Conservation (phyloP, 2,113 vertebrate species). For the Spea multiplicata region DNA sequence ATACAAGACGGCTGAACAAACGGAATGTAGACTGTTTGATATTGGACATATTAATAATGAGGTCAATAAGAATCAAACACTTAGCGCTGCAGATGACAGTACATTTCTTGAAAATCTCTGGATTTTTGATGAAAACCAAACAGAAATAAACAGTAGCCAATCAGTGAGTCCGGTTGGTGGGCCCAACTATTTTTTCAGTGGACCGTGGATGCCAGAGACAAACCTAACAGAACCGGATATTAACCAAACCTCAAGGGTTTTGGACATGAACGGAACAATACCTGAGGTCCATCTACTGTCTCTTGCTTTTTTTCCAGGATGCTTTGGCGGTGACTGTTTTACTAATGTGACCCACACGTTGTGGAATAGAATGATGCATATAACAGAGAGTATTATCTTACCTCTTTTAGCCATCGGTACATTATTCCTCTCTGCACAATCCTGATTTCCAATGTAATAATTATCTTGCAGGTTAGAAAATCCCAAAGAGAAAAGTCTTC, state of each 20-base stretch:
- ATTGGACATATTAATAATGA: no score
- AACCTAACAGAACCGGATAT: background rate
- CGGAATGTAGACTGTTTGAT: background rate
- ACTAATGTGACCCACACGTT: background rate
- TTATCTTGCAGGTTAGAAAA: background rate
- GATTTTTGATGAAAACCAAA: no score
- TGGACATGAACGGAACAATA: background rate
- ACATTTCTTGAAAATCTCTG: no score
- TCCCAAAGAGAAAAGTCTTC: background rate
- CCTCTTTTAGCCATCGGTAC: background rate
- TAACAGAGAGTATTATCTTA: background rate
- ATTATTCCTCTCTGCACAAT: conserved; percentile 4
- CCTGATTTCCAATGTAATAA: background rate
- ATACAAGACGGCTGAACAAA: background rate
- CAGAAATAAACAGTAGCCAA: no score
- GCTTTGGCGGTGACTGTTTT: background rate
- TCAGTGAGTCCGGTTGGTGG: no score
- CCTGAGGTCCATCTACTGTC: background rate
- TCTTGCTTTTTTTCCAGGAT: background rate
- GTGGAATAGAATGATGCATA: background rate
- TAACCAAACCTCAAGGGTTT: background rate
- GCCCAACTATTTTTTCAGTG: background rate
- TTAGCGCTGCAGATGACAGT: no score
- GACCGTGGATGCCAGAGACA: no score
- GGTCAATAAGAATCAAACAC: no score